These are phyloP conservation scores for Cyclargus thomasi DNA, from an alignment of 1,140 invertebrate species.

Conservation along the genomic window DNA sequence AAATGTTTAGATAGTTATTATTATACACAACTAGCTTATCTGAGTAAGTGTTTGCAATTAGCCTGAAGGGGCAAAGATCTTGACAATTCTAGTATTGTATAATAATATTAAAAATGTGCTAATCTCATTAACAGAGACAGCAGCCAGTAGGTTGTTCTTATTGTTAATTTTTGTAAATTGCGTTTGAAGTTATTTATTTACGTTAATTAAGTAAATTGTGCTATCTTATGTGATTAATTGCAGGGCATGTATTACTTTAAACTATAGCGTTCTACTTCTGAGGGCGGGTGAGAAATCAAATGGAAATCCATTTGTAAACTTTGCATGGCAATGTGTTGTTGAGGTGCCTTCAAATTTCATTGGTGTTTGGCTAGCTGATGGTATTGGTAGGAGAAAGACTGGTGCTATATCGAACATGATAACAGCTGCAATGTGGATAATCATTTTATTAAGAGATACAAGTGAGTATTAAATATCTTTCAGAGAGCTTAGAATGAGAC, in stretches of 20 bases:
- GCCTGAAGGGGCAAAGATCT: too few species aligned
- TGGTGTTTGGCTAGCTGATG: constrained; percentile 61
- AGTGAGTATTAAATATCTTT: constrained; percentile 39
- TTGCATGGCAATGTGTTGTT: constrained; percentile 77
- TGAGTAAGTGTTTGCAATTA: too few species aligned
- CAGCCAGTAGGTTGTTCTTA: too few species aligned
- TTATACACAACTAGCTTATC: too few species aligned
- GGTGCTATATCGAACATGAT: constrained; percentile 63
- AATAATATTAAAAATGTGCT: too few species aligned
- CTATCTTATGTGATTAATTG: constrained; percentile 15
- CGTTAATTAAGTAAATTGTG: neutral
- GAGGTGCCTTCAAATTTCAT: constrained; percentile 77
- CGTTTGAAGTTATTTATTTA: too few species aligned
- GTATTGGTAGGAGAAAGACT: constrained; percentile 75
- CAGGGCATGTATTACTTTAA: constrained; percentile 77
- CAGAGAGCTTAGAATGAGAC: neutral
- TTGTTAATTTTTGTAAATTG: too few species aligned
- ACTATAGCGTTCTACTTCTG: constrained; percentile 78
- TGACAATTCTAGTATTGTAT: too few species aligned
- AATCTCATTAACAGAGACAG: too few species aligned
- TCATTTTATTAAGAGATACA: constrained; percentile 55
- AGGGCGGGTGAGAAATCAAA: constrained; percentile 77
- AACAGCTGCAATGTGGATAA: constrained; percentile 62
- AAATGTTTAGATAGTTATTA: too few species aligned
- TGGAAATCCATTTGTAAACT: constrained; percentile 83